phyloP scores from a whole-genome alignment of 2,797 vertebrate species.

The Linurgus olivaceus region DNA sequence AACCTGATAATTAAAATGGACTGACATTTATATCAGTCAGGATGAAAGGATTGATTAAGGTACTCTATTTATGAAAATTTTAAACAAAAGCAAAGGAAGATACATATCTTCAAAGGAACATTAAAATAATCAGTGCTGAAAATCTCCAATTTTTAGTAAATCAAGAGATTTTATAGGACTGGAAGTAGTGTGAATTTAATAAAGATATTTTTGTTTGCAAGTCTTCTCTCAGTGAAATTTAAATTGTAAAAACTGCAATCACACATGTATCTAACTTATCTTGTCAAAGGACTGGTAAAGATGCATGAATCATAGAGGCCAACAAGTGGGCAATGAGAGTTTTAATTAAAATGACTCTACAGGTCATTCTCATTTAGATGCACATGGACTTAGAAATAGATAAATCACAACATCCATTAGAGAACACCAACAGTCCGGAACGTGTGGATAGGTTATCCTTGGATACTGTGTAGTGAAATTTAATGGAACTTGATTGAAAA shows the following conservation, averaged over 20 bases:
- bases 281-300: neutral
- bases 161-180: neutral
- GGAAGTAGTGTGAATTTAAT: neutral
- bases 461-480: neutral
- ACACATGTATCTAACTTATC: neutral
- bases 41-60: neutral
- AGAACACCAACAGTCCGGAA: neutral
- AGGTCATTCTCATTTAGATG: slow-evolving; percentile 41
- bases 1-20: neutral
- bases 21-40: neutral
- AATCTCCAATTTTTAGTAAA: neutral
- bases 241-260: neutral
- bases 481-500: neutral
- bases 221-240: neutral
- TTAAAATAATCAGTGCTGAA: neutral
- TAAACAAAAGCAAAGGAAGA: neutral
- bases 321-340: neutral
- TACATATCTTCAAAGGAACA: neutral
- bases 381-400: neutral
- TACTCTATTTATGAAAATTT: neutral
- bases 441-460: neutral
- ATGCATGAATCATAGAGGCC: neutral
- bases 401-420: slow-evolving; percentile 29
- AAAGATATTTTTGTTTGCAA: neutral
- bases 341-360: slow-evolving; percentile 54